These are phyloP conservation scores for Probosciger aterrimus DNA, from an alignment of 2,113 vertebrate species.

Conservation along the genomic window DNA sequence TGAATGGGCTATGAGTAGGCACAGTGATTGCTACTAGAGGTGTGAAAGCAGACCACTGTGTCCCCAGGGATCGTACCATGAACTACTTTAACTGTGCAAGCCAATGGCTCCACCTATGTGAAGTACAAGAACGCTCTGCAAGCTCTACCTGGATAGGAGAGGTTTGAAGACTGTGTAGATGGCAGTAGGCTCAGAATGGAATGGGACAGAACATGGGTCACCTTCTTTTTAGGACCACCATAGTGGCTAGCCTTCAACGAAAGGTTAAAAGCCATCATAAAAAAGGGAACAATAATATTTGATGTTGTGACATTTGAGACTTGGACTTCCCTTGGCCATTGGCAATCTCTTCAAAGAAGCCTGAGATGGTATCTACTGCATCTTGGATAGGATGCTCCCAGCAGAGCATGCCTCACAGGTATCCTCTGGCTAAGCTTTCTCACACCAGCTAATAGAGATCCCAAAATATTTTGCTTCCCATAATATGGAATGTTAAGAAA, in stretches of 20 bases:
- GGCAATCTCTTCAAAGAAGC: not conserved
- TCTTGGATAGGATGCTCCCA: not conserved
- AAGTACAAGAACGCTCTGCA: not conserved
- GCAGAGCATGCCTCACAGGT: no score
- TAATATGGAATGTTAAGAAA: rapidly evolving
- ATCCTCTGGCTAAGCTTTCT: not conserved
- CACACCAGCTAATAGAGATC: not conserved
- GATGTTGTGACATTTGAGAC: not conserved
- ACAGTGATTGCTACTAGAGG: not conserved
- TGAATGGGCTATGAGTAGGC: not conserved
- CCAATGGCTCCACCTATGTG: not conserved
- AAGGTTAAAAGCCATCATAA: not conserved
- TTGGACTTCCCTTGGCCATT: not conserved
- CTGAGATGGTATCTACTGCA: not conserved
- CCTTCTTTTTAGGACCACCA: not conserved
- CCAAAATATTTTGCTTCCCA: not conserved
- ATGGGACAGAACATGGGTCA: not conserved
- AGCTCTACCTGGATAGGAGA: not conserved
- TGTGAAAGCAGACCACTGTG: not conserved
- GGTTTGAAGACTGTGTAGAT: not conserved
- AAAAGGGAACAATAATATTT: not conserved
- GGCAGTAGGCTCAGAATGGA: not conserved
- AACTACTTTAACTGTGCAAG: not conserved
- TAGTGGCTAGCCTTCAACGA: not conserved
- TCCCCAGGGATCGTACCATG: not conserved